phyloP scores from a whole-genome alignment of 1,140 invertebrate species.

The Hyles euphorbiae region DNA sequence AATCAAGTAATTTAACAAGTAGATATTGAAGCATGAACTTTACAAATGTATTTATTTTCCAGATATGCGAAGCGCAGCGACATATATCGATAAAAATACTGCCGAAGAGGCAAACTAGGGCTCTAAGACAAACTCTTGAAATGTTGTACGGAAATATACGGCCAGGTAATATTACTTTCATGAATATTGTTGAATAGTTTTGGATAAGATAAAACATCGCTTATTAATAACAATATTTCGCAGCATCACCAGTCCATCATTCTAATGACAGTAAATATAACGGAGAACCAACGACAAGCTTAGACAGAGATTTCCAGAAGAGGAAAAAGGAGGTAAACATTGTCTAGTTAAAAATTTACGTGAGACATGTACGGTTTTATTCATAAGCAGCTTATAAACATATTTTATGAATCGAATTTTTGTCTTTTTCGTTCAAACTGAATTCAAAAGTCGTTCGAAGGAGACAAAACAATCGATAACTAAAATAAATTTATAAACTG shows the following conservation, averaged over 20 bases:
- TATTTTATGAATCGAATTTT: no score
- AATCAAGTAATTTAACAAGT: no score
- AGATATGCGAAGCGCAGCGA: slow-evolving; percentile 92
- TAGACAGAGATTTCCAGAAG: slow-evolving; percentile 78
- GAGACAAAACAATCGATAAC: no score
- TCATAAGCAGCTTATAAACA: no score
- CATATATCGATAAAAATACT: slow-evolving; percentile 89
- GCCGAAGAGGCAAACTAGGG: slow-evolving; percentile 91
- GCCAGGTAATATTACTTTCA: slow-evolving; percentile 56
- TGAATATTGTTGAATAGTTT: neutral
- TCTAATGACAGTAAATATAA: slow-evolving; percentile 59
- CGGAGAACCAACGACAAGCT: slow-evolving; percentile 76
- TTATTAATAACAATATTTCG: slow-evolving; percentile 12
- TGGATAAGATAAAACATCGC: neutral
- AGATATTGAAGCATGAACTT: no score
- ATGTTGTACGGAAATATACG: slow-evolving; percentile 58
- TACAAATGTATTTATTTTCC: slow-evolving; percentile 15
- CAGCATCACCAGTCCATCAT: slow-evolving; percentile 59
- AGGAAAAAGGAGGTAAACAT: slow-evolving; percentile 73
- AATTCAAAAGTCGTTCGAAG: no score
- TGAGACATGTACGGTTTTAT: neutral
- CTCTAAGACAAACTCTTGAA: slow-evolving; percentile 79
- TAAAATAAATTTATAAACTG: no score
- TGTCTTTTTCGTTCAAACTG: no score
- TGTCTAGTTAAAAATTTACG: no score